Percentiles rank a stretch among this genome's conserved stretches.
Conservation (phyloP, 64 coral and sea anemone species). For the Astreopora myriophthalma region DNA sequence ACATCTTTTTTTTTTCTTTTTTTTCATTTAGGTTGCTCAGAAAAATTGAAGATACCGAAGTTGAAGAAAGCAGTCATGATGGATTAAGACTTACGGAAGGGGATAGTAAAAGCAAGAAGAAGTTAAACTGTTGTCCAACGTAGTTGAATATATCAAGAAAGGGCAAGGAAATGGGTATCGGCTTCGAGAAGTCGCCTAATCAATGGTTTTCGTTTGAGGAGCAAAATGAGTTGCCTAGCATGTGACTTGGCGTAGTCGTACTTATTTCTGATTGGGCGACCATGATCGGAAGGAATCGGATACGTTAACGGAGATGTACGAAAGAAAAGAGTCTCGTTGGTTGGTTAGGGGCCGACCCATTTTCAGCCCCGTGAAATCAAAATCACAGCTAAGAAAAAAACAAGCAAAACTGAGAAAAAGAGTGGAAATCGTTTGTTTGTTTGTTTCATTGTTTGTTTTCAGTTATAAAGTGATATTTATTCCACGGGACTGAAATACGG, state of each 20-base stretch:
- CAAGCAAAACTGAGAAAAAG: not conserved
- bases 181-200: not conserved
- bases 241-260: not conserved
- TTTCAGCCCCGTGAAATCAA: not conserved
- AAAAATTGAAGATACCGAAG: slow-evolving; percentile 57
- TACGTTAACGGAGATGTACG: not conserved
- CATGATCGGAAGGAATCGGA: not conserved
- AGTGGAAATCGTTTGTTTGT: too few species aligned
- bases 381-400: not conserved
- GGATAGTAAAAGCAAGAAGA: slow-evolving; percentile 58
- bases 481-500: not conserved
- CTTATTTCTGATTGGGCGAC: not conserved
- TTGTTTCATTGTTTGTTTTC: not conserved
- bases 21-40: slow-evolving; percentile 44
- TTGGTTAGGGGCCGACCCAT: not conserved
- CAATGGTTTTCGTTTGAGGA: not conserved
- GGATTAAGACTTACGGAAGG: slow-evolving; percentile 44
- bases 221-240: not conserved
- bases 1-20: not conserved
- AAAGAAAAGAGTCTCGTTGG: not conserved
- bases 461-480: not conserved
- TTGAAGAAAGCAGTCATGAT: slow-evolving; percentile 30
- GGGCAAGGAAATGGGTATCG: not conserved
- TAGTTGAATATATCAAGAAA: not conserved
- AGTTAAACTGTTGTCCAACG: slow-evolving; percentile 44